Evolutionary conservation across 2,113 vertebrate species (phyloP).

Genomic region (Aptenodytes forsteri): DNA sequence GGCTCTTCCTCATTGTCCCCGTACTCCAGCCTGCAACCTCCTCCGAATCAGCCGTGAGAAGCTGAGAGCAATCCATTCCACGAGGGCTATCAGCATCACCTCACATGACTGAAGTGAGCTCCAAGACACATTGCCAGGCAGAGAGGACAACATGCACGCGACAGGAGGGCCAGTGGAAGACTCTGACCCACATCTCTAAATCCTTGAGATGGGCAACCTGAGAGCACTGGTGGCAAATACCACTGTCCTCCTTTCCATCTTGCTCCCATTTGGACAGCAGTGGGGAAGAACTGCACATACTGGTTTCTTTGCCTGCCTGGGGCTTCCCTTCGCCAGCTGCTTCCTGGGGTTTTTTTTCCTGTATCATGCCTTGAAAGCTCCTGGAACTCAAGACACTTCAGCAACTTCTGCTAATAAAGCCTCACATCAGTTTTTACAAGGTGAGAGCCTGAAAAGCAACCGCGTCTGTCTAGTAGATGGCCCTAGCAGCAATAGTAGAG

Average conservation of each 20-base stretch:
- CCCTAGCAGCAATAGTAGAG: not conserved
- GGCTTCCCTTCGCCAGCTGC: not conserved
- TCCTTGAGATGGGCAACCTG: not conserved
- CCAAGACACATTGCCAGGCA: not conserved
- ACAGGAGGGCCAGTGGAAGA: not conserved
- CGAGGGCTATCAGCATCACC: not conserved
- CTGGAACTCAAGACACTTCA: not conserved
- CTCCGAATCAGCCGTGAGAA: not conserved
- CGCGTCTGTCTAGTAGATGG: not conserved
- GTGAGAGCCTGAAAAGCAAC: not conserved
- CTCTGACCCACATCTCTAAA: not conserved
- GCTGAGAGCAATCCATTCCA: accelerated
- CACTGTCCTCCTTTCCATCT: not conserved
- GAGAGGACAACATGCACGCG: not conserved
- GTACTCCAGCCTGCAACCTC: too few relatives aligned
- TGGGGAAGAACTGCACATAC: not conserved
- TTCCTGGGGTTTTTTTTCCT: not conserved
- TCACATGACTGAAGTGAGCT: accelerated
- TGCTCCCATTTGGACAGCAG: not conserved
- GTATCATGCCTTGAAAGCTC: not conserved
- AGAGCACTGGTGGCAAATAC: not conserved
- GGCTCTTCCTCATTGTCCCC: not conserved
- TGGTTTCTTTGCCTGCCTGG: not conserved
- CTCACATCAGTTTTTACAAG: not conserved
- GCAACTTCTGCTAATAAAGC: not conserved